phyloP scores from a whole-genome alignment of 2,113 vertebrate species.

The Glaucidium brasilianum region DNA sequence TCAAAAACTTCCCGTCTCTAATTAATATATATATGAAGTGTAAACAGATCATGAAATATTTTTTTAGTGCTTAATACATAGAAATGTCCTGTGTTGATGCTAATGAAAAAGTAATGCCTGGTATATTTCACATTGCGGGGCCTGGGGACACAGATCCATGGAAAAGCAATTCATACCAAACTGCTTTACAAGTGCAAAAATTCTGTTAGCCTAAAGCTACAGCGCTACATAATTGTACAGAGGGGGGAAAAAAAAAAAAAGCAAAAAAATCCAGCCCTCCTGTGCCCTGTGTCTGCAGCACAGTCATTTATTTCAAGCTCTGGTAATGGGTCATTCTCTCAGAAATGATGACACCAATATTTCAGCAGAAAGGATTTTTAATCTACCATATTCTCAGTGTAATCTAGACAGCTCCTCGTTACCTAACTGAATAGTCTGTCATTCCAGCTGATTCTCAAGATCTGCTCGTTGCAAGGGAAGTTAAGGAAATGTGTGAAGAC shows the following conservation, averaged over 20 bases:
- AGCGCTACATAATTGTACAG: constrained; percentile 8
- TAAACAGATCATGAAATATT: constrained; percentile 54
- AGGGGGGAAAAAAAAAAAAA: background rate
- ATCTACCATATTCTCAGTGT: constrained; percentile 28
- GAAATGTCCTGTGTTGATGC: constrained; percentile 24
- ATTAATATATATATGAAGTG: constrained; percentile 42
- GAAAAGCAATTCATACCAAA: constrained; percentile 64
- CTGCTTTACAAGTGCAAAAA: constrained; percentile 66
- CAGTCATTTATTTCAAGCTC: background rate
- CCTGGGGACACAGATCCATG: constrained; percentile 44
- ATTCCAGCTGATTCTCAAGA: constrained; percentile 49
- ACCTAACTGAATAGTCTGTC: background rate
- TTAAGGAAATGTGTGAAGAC: constrained; percentile 60
- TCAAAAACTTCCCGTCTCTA: constrained; percentile 33
- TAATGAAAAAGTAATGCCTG: constrained; percentile 61
- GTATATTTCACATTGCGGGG: constrained; percentile 42
- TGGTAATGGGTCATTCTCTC: constrained; percentile 19
- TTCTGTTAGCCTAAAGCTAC: constrained; percentile 65
- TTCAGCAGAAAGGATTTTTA: constrained; percentile 29
- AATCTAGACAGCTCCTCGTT: constrained; percentile 3
- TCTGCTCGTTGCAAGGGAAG: constrained; percentile 9
- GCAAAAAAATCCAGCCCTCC: background rate
- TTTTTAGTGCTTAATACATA: constrained; percentile 45
- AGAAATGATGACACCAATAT: background rate
- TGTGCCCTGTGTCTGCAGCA: constrained; percentile 6